Evolutionary conservation across 2,888 invertebrate genomes (phyloP), one percentile per base, ranked within the genome.

Genomic region (Neoscelio sp.): DNA sequence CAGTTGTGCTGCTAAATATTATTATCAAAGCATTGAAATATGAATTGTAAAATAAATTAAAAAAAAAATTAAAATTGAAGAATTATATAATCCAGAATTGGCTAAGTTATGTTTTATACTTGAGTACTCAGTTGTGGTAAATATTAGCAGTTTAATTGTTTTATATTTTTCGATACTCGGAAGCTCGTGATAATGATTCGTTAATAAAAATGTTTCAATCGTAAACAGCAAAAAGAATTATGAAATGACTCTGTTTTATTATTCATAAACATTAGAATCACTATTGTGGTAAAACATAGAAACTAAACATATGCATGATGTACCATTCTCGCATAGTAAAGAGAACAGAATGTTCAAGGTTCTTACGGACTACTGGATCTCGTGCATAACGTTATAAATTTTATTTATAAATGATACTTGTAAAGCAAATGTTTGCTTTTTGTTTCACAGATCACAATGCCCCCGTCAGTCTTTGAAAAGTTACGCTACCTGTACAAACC

Each of bases 401-500:
- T 50, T 54, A 23, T 15, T 54, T 60, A 42, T 10, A 54, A 38
- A 18, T 71, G 18, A 13, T n/a, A 28, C 20, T 56, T 15, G 64
- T 26, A 18, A 26, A 30, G 28, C 52, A 17, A 62, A 73, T 74
- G 38, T 68, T 48, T 26, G 15, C 44, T 71, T 76, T 67, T 65
- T 62, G 40, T 62, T 75, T 83, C 81, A 10, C 79, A 85, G 84
- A 67, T 12, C 70, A 84, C 81, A 71, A 91, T 91, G 91, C 87
- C 91, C 82, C 84, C 87, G 70, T 87, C 90, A 26, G 64, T 91
- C 46, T 90, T 92, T 85, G 90, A 93, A 87, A 95, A 94, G 89
- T 89, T 96, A 75, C 92, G 92, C 81, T 93, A 93, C 86, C 92
- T 94, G 83, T 96, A 97, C 91, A 95, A 94, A 87, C 93, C 94